Percentiles rank a stretch among this genome's conserved stretches.
phyloP scores from a whole-genome alignment of 2,888 invertebrate genomes.

The Autographa pulchrina region DNA sequence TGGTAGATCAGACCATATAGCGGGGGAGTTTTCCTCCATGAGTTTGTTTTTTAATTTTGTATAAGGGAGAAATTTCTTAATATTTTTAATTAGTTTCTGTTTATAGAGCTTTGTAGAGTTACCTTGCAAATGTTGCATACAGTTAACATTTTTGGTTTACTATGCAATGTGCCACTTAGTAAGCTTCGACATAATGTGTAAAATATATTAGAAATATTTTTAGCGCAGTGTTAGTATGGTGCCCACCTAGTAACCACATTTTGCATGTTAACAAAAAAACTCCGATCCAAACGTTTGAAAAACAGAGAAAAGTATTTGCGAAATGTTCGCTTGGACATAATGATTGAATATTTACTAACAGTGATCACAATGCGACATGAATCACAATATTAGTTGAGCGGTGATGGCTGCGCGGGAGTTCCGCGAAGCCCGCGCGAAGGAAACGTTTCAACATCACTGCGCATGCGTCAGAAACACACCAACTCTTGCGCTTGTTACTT shows the following conservation, averaged over 20 bases:
- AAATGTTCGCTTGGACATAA: constrained; percentile 52
- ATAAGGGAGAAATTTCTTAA: no score
- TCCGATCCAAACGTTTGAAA: constrained; percentile 46
- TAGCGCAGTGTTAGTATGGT: not conserved
- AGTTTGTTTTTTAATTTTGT: no score
- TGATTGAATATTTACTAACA: constrained; percentile 62
- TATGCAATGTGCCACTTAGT: no score
- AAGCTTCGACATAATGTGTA: no score
- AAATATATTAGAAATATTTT: not conserved
- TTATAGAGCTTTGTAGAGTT: no score
- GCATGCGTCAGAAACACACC: constrained; percentile 47
- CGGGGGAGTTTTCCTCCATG: constrained; percentile 9
- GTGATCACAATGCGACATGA: constrained; percentile 54
- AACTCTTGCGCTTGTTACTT: constrained; percentile 20
- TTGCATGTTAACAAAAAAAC: constrained; percentile 41
- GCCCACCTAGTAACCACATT: constrained; percentile 6
- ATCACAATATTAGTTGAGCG: constrained; percentile 55
- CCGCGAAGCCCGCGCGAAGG: constrained; percentile 46
- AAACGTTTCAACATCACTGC: constrained; percentile 53
- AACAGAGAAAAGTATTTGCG: constrained; percentile 54
- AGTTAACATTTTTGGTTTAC: no score
- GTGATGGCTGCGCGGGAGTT: constrained; percentile 34
- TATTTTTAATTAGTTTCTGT: no score
- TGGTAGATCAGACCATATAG: constrained; percentile 18
- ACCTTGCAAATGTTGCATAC: no score